Base-by-base conservation (phyloP, 2,797 vertebrate species). In the Lacerta viridis region DNA sequence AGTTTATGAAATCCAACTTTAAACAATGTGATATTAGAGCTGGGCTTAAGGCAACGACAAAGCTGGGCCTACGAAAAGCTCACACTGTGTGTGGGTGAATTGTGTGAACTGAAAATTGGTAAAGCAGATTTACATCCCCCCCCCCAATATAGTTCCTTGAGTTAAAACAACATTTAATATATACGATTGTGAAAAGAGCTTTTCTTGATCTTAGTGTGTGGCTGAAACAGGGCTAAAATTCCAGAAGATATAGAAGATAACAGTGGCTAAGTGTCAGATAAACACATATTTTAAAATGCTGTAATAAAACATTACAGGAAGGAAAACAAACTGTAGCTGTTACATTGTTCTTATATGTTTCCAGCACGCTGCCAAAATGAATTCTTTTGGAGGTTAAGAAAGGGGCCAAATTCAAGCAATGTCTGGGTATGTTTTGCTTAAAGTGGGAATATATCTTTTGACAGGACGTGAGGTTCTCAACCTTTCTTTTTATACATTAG, bases 261-360 rank as follows among this genome's bases (percentile, higher is more conserved):
- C 7, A 68, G 87, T 92, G 90, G 88, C 90, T 79, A 72, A 90
- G 27, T 41, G 29, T 93, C 86, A 87, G 25, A 74, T 8, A 88
- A 50, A 55, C 84, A 89, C 36, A n/a, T 93, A 87, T 89, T 92
- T 86, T 82, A 71, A 93, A 93, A 91, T 87, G 68, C 71, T 91
- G 41, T 85, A 66, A 78, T 13, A 88, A 80, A 91, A 23, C 66
- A 71, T 41, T 85, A 88, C 71, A 92, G 75, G 84, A 93, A 94
- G 92, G 79, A 93, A 94, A 92, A 93, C n/a, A 85, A 91, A 91
- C 68, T 91, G 61, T 75, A 88, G 69, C 82, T 0, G 0, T 87
- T 88, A 39, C 66, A 36, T 87, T 92, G 46, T 68, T 91, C 90
- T 80, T 72, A 66, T 84, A 25, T 86, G 5, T 85, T 91, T 92